phyloP scores from a whole-genome alignment of 1,140 invertebrate genomes.

The Calephelis virginiensis region DNA sequence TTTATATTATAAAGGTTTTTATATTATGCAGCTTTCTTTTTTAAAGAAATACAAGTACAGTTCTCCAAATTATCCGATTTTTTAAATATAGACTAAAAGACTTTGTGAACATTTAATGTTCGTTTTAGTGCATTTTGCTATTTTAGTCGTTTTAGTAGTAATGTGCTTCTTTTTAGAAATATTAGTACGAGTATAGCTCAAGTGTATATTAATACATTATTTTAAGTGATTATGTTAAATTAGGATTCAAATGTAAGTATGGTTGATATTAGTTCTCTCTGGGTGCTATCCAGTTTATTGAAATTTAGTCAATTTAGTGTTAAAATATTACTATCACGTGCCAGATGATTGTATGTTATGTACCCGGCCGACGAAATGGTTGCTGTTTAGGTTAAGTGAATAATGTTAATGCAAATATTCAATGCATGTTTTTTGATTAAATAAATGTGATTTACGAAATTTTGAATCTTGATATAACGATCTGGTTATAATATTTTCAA shows the following conservation, averaged over 20 bases:
- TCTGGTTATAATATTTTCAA: too few relatives aligned
- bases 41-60: too few relatives aligned
- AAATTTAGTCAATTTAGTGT: background rate
- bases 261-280: background rate
- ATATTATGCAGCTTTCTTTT: too few relatives aligned
- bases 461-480: too few relatives aligned
- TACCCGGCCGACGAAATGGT: background rate
- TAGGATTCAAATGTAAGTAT: background rate
- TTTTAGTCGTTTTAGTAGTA: background rate
- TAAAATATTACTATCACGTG: background rate
- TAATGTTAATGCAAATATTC: too few relatives aligned
- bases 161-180: background rate
- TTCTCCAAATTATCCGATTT: too few relatives aligned
- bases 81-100: too few relatives aligned
- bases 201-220: background rate
- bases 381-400: too few relatives aligned
- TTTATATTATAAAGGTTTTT: too few relatives aligned
- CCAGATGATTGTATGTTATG: background rate
- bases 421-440: too few relatives aligned
- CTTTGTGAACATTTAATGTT: slow-evolving; percentile 1
- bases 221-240: background rate
- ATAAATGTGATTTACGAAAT: too few relatives aligned
- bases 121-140: background rate
- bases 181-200: slow-evolving; percentile 5
- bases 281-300: background rate